These are phyloP conservation scores for Cistogaster globosa DNA, from an alignment of 2,888 invertebrate genomes.

Conservation along the genomic window DNA sequence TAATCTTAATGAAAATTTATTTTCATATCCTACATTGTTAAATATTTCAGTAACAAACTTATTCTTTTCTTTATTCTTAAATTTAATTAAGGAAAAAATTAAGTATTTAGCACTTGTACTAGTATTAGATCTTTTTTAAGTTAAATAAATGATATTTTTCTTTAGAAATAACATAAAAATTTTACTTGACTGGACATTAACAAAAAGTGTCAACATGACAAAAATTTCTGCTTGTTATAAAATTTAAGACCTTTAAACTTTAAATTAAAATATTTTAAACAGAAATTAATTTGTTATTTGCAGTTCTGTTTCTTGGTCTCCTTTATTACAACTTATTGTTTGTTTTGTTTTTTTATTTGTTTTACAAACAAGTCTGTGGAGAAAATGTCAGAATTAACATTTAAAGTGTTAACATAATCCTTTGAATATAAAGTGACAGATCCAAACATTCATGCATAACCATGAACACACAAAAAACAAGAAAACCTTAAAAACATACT, in stretches of 20 bases:
- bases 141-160: neutral
- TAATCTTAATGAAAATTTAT: conserved; percentile 10
- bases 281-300: conserved; percentile 59
- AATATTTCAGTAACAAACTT: neutral
- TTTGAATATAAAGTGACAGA: conserved; percentile 59
- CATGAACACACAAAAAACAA: neutral
- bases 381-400: conserved; percentile 66
- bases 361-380: conserved; percentile 40
- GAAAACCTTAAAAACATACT: conserved; percentile 51
- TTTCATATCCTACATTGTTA: neutral
- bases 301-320: conserved; percentile 14
- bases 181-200: conserved; percentile 51
- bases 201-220: conserved; percentile 70
- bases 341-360: conserved; percentile 34
- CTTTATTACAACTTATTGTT: conserved; percentile 32
- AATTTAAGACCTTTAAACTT: conserved; percentile 10
- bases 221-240: neutral
- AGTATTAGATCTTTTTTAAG: neutral
- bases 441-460: neutral
- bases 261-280: conserved; percentile 52
- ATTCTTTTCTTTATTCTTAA: neutral
- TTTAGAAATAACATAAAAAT: neutral
- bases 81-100: neutral
- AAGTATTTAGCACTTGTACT: neutral
- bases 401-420: conserved; percentile 71